A percentile compares a stretch with the other conserved stretches of the same genome.
Evolutionary conservation across 1,140 invertebrate species (phyloP).

Genomic region (Lasioglossum albipes): DNA sequence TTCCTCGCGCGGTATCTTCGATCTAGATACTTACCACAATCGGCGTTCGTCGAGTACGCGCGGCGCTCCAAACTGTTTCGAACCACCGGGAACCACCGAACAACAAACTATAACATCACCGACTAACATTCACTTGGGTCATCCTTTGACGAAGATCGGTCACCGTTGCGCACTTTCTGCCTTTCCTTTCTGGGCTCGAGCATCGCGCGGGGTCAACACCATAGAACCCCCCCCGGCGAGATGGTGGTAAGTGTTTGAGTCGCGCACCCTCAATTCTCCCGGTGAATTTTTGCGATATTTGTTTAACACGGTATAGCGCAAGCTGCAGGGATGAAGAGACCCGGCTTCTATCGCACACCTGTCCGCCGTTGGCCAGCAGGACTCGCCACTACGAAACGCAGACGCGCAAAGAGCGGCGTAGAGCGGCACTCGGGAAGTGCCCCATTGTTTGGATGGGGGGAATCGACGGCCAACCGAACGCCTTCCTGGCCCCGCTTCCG

Average conservation of each 20-base stretch:
- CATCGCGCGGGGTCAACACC: too few relatives aligned
- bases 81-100: background rate
- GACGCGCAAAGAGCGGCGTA: constrained; percentile 39
- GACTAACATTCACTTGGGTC: background rate
- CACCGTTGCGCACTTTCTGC: background rate
- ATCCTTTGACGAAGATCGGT: background rate
- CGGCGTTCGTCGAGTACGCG: background rate
- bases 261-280: too few relatives aligned
- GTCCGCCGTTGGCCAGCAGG: constrained; percentile 29
- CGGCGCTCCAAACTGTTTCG: background rate
- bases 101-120: background rate
- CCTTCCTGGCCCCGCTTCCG: constrained; percentile 42
- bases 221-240: too few relatives aligned
- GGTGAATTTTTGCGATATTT: background rate
- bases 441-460: constrained; percentile 54
- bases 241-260: too few relatives aligned
- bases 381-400: constrained; percentile 54
- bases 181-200: background rate
- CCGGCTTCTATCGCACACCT: background rate
- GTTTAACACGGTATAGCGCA: too few relatives aligned
- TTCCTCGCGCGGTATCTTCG: background rate
- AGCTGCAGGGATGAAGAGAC: too few relatives aligned
- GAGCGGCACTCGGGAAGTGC: constrained; percentile 56
- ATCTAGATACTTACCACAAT: constrained; percentile 19
- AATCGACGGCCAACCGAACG: constrained; percentile 53